A percentile compares a stretch with the other conserved stretches of the same genome.
Evolutionary conservation across 2,797 vertebrate genomes (phyloP).

Genomic region (Mormyrus proboscirostris): DNA sequence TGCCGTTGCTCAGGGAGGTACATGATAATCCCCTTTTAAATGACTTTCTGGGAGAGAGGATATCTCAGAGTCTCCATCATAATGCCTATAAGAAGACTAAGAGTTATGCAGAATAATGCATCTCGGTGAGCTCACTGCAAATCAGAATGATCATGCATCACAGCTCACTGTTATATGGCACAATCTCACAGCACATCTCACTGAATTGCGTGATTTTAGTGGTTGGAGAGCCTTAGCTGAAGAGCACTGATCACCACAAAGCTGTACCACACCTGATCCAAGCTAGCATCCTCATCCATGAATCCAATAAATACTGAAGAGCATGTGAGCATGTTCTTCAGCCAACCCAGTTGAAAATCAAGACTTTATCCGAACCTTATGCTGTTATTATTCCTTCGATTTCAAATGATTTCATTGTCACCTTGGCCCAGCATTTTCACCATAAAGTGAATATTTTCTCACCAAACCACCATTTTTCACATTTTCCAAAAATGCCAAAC

Average conservation of each 20-base stretch:
- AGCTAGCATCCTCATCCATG: not conserved
- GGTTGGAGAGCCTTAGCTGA: not conserved
- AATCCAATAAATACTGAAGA: not conserved
- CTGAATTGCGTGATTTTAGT: not conserved
- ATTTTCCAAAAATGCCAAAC: not conserved
- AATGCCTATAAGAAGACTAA: not conserved
- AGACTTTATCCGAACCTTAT: not conserved
- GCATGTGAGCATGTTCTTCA: not conserved
- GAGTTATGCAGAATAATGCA: not conserved
- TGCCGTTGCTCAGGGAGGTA: not conserved
- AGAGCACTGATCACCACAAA: not conserved
- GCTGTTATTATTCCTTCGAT: not conserved
- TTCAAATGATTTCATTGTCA: not conserved
- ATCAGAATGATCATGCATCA: not conserved
- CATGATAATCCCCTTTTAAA: slow-evolving; percentile 14
- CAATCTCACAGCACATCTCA: not conserved
- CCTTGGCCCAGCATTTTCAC: not conserved
- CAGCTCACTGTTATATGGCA: not conserved
- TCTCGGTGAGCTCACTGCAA: not conserved
- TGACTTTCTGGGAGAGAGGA: not conserved
- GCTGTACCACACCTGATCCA: not conserved
- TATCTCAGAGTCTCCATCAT: not conserved
- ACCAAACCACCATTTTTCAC: not conserved
- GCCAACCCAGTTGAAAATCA: not conserved
- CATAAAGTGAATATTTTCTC: not conserved